A percentile compares a stretch with the other conserved stretches of the same genome.
phyloP scores from a whole-genome alignment of 2,113 vertebrate species.

The Ciconia boyciana region DNA sequence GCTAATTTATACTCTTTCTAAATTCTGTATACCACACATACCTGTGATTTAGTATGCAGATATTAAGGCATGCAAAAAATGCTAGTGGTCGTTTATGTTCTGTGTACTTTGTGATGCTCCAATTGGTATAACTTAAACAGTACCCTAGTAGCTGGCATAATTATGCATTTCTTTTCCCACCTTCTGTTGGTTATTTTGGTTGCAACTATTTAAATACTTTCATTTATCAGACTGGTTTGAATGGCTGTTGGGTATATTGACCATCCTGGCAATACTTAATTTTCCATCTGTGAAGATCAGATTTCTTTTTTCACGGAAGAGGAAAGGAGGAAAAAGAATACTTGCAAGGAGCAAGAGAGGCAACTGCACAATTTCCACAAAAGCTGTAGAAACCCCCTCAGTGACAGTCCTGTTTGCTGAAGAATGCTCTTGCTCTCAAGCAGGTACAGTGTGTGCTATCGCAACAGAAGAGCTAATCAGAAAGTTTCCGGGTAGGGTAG shows the following conservation, averaged over 20 bases:
- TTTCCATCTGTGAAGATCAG: conserved; percentile 38
- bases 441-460: background rate
- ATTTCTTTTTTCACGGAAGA: conserved; percentile 28
- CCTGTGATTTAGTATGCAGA: background rate
- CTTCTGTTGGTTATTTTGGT: conserved; percentile 53
- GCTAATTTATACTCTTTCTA: background rate
- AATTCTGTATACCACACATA: background rate
- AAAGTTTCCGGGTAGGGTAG: background rate
- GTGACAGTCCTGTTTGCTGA: background rate
- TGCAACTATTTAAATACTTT: conserved; percentile 58
- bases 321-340: background rate
- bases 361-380: background rate
- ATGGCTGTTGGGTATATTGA: conserved; percentile 56
- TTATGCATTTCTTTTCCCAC: conserved; percentile 50
- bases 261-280: conserved; percentile 50
- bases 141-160: background rate
- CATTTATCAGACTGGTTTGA: conserved; percentile 50
- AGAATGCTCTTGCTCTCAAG: background rate
- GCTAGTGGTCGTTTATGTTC: background rate
- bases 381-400: background rate
- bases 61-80: background rate
- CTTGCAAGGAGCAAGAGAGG: background rate
- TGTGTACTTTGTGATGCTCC: background rate
- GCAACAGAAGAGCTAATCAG: background rate
- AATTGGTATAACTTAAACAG: background rate